These are phyloP conservation scores for Tetrao urogallus DNA, from an alignment of 2,113 vertebrate species.

Conservation along the genomic window DNA sequence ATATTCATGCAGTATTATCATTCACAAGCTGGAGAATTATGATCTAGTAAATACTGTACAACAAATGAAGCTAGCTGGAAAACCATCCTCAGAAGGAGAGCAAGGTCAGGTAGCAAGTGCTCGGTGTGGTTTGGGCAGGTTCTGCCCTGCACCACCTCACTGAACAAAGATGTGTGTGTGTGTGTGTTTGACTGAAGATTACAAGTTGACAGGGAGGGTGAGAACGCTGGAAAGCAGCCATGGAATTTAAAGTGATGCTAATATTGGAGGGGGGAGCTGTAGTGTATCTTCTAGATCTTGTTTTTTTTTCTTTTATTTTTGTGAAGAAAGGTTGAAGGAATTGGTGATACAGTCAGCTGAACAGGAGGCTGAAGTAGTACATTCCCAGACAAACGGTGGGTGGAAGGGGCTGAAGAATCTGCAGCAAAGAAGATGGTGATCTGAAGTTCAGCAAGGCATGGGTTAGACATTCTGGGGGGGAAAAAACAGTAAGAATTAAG, in stretches of 20 bases:
- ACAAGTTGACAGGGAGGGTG: neutral
- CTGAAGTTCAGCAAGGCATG: neutral
- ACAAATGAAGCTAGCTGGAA: neutral
- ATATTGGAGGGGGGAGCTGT: neutral
- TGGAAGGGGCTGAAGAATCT: neutral
- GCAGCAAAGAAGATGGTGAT: neutral
- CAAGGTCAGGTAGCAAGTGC: neutral
- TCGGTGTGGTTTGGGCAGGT: neutral
- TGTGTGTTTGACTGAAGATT: neutral
- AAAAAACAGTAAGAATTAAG: neutral
- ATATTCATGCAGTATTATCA: neutral
- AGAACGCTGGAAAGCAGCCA: neutral
- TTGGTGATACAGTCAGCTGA: rapidly evolving
- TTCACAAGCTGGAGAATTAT: neutral
- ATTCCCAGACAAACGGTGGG: neutral
- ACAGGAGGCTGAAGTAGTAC: neutral
- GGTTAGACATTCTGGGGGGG: neutral
- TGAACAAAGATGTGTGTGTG: neutral
- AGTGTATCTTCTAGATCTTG: neutral
- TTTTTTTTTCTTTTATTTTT: neutral
- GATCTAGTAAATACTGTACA: neutral
- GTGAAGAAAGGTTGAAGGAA: neutral
- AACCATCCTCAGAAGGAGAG: neutral
- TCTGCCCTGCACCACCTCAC: neutral
- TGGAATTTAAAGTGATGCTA: neutral